These are phyloP conservation scores for Andrena cerasifolii DNA, from an alignment of 1,140 invertebrate genomes.

Conservation along the genomic window DNA sequence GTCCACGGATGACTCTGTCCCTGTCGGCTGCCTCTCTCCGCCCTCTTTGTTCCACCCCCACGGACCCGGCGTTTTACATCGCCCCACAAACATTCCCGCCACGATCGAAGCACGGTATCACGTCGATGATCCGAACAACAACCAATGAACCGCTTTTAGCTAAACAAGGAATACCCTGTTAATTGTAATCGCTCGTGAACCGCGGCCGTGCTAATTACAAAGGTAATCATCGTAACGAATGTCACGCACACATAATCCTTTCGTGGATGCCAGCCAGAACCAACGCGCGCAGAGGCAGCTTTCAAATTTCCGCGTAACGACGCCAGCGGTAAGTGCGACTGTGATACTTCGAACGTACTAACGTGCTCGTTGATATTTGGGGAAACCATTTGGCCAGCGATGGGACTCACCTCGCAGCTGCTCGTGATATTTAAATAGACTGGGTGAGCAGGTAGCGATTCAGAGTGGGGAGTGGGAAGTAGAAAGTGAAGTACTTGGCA, in stretches of 20 bases:
- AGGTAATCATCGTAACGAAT: slow-evolving; percentile 71
- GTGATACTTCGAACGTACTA: too few species aligned
- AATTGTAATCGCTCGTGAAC: slow-evolving; percentile 68
- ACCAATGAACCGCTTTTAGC: slow-evolving; percentile 66
- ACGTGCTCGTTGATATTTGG: too few species aligned
- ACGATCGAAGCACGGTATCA: slow-evolving; percentile 54
- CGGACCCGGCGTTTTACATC: slow-evolving; percentile 57
- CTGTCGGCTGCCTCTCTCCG: slow-evolving; percentile 25
- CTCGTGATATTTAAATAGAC: too few species aligned
- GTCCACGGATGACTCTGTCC: slow-evolving; percentile 46
- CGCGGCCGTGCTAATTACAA: slow-evolving; percentile 65
- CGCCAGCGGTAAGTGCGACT: neutral
- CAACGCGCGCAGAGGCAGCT: neutral
- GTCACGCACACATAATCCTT: slow-evolving; percentile 62
- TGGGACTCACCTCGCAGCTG: too few species aligned
- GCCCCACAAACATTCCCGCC: slow-evolving; percentile 51
- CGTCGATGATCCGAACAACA: slow-evolving; percentile 63
- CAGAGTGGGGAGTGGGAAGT: too few species aligned
- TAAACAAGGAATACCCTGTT: slow-evolving; percentile 67
- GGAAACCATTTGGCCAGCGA: too few species aligned
- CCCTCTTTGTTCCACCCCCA: neutral
- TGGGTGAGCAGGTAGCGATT: too few species aligned
- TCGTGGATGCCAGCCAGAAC: slow-evolving; percentile 27
- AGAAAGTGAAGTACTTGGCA: too few species aligned
- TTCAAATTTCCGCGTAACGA: slow-evolving; percentile 13